Conservation (phyloP, 2,113 vertebrate genomes). For the Cheilinus undulatus region DNA sequence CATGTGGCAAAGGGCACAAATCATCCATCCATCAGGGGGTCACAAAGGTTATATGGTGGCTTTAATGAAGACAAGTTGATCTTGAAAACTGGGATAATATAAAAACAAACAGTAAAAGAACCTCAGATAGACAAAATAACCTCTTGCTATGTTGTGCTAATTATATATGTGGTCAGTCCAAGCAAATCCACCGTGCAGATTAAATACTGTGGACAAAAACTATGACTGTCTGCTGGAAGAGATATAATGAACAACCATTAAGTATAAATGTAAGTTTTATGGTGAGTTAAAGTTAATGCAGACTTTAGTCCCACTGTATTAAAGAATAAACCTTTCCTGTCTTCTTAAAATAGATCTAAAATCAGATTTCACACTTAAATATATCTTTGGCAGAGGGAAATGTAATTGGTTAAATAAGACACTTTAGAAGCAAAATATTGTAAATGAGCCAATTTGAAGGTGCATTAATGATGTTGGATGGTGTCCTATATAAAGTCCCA, state of each 20-base stretch:
- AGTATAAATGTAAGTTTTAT: neutral
- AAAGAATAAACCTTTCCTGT: neutral
- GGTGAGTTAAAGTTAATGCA: neutral
- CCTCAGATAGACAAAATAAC: too few species aligned
- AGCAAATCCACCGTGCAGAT: too few species aligned
- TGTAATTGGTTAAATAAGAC: constrained; percentile 35
- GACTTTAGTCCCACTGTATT: neutral
- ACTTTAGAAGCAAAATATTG: constrained; percentile 40
- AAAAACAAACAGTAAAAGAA: too few species aligned
- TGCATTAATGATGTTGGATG: constrained; percentile 15
- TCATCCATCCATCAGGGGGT: too few species aligned
- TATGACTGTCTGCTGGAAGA: neutral
- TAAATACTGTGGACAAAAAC: too few species aligned
- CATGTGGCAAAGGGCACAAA: too few species aligned
- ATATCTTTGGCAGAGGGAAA: constrained; percentile 21
- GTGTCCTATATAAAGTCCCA: neutral
- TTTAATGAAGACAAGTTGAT: too few species aligned
- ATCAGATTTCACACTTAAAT: constrained; percentile 47
- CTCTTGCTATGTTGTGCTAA: too few species aligned
- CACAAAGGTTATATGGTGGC: too few species aligned
- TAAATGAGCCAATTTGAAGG: constrained; percentile 42
- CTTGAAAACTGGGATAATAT: too few species aligned
- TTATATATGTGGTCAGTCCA: too few species aligned
- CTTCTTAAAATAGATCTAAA: constrained; percentile 8
- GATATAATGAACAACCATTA: neutral